Conservation (phyloP, 1,140 invertebrate species). For the Atta cephalotes region DNA sequence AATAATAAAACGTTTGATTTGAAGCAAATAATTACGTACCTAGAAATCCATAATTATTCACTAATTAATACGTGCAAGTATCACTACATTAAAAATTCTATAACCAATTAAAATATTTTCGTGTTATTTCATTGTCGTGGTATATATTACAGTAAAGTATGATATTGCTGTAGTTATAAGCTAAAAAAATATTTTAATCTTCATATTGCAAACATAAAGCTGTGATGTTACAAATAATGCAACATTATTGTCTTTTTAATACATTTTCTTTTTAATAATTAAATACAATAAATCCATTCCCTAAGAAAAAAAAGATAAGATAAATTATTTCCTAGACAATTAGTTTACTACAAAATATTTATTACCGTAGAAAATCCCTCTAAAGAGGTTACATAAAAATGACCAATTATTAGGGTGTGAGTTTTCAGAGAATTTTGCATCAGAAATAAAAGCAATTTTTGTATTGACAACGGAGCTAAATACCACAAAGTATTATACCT, state of each 20-base stretch:
- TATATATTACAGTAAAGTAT: too few relatives aligned
- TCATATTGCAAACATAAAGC: too few relatives aligned
- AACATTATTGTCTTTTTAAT: neutral
- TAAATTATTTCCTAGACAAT: neutral
- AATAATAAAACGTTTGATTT: neutral
- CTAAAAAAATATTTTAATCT: too few relatives aligned
- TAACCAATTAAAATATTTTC: too few relatives aligned
- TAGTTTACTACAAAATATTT: neutral
- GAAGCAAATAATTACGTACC: neutral
- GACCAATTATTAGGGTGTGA: conserved; percentile 26
- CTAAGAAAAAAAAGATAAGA: neutral
- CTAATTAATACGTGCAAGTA: neutral
- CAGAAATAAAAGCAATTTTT: conserved; percentile 63
- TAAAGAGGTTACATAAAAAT: conserved; percentile 50
- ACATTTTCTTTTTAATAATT: neutral
- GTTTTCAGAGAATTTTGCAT: conserved; percentile 56
- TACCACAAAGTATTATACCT: conserved; percentile 63
- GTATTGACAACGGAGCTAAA: conserved; percentile 28
- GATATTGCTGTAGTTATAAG: too few relatives aligned
- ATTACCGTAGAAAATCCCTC: conserved; percentile 64
- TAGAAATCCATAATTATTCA: neutral
- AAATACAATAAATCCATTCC: neutral
- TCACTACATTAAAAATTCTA: too few relatives aligned
- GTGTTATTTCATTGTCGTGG: too few relatives aligned
- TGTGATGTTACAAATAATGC: too few relatives aligned